Base-by-base conservation (phyloP, 2,113 vertebrate species). In the Nymphicus hollandicus region DNA sequence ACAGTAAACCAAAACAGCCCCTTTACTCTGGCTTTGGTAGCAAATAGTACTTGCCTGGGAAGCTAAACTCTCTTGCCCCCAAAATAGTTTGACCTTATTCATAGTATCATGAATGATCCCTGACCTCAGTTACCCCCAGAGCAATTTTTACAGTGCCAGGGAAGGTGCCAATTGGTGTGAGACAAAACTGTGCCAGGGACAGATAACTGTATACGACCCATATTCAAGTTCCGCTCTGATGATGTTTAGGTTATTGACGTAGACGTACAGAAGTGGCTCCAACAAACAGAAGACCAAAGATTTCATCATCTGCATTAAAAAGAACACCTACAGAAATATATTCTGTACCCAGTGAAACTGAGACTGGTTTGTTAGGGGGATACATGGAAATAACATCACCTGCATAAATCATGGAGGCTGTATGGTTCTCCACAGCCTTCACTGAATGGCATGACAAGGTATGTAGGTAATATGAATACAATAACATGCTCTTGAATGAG, bases 91-190 rank as follows among this genome's bases (percentile, higher is more conserved):
- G 43, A 23, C 16, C 8, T 91, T 64, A 53, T 53, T 80, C 47
- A 49, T 11, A n/a, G 4, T 56, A 0, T 2, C 14, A 3, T 18
- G 37, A 81, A 44, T 23, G 7, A 55, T 19, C 25, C 17, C 22
- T 37, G 43, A 13, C 17, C 29, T 81, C 1, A 0, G 13, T 43
- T 47, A 33, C 17, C 11, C 15, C 7, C 31, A 29, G 31, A 64
- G 18, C 10, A 81, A 37, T 71, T 68, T 71, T 37, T 72, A 20
- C n/a, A 55, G 4, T 28, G 6, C 7, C 56, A 55, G 9, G 8
- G 28, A 76, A 58, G 23, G 25, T 58, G 19, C 14, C 82, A 71
- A 41, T 3, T 53, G n/a, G 1, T 1, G 1, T 18, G 15, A n/a
- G 35, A n/a, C 28, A 72, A 37, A 91, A 64, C 2, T n/a, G 4